phyloP scores from a whole-genome alignment of 2,797 vertebrate genomes.

The Delichon dasypus region DNA sequence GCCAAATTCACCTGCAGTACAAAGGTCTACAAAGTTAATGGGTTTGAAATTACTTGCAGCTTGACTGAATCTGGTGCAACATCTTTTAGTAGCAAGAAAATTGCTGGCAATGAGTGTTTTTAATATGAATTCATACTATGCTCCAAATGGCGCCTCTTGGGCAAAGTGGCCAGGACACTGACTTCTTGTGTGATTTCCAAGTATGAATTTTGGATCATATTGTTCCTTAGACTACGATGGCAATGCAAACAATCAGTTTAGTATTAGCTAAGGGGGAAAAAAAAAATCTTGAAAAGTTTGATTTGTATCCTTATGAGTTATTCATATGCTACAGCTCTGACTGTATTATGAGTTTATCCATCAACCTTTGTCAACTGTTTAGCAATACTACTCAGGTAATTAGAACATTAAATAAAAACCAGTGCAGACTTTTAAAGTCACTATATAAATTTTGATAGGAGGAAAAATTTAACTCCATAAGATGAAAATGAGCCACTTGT shows the following conservation, averaged over 20 bases:
- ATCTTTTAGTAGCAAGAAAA: neutral
- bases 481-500: neutral
- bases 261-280: neutral
- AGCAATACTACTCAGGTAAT: neutral
- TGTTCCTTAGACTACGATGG: neutral
- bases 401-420: neutral
- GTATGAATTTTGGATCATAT: neutral
- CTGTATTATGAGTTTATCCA: neutral
- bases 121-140: neutral
- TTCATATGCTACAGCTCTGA: neutral
- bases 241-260: neutral
- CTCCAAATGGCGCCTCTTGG: neutral
- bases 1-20: neutral
- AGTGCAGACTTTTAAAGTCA: neutral
- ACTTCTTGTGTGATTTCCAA: neutral
- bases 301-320: neutral
- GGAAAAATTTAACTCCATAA: neutral
- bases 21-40: neutral
- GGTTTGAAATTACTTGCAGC: conserved; percentile 17
- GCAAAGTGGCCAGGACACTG: neutral
- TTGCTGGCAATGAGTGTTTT: neutral
- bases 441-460: neutral
- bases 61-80: neutral
- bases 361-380: neutral
- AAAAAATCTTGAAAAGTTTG: neutral